Percentiles rank a stretch among this genome's conserved stretches.
These are phyloP conservation scores for Bombus huntii DNA, from an alignment of 1,140 invertebrate species.

Conservation along the genomic window DNA sequence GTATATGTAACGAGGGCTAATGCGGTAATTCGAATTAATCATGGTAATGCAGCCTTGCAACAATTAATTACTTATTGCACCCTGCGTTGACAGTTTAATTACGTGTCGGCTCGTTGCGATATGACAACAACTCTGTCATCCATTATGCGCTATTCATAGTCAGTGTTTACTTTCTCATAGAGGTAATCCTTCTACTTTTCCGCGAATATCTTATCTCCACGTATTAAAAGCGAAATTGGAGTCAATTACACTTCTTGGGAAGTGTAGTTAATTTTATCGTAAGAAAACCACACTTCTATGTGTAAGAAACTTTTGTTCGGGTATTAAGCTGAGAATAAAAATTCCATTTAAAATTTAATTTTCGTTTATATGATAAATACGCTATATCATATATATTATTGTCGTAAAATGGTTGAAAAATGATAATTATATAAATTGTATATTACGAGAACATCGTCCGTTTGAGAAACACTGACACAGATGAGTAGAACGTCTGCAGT, in stretches of 20 bases:
- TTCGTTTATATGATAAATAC: background rate
- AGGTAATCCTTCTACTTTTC: slow-evolving; percentile 7
- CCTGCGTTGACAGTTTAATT: slow-evolving; percentile 27
- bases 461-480: background rate
- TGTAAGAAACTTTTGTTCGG: background rate
- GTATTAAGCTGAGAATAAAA: too few species aligned
- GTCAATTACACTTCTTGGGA: background rate
- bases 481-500: background rate
- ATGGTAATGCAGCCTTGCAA: background rate
- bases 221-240: background rate
- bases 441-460: background rate
- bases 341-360: background rate
- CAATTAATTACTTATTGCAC: slow-evolving; percentile 33
- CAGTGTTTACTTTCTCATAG: slow-evolving; percentile 22
- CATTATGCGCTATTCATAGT: slow-evolving; percentile 25
- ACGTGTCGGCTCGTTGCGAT: slow-evolving; percentile 11
- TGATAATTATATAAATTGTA: background rate
- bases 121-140: slow-evolving; percentile 8
- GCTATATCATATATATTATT: background rate
- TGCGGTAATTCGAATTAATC: slow-evolving; percentile 15
- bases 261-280: background rate
- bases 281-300: background rate
- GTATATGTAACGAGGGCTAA: background rate
- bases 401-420: background rate
- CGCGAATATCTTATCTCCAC: background rate